A percentile compares a stretch with the other conserved stretches of the same genome.
Evolutionary conservation across 1,140 invertebrate genomes (phyloP).

Genomic region (Agrypnia vestita): DNA sequence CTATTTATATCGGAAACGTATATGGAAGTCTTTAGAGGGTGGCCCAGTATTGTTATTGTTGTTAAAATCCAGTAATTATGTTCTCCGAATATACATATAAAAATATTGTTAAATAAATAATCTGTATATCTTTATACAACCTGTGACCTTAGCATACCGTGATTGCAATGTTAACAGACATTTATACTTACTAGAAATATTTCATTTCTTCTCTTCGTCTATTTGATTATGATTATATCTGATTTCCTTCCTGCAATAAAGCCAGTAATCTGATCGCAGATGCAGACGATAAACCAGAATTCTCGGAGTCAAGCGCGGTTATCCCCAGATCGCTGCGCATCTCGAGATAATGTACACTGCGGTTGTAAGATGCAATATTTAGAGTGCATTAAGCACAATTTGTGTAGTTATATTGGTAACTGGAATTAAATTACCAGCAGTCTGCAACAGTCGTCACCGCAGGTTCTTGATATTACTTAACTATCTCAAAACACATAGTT

Average conservation of each 20-base stretch:
- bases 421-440: not conserved
- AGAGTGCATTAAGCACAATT: constrained; percentile 14
- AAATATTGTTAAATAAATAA: no score
- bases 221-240: not conserved
- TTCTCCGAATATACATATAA: no score
- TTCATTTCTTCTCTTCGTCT: no score
- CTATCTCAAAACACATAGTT: not conserved
- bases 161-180: no score
- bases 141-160: no score
- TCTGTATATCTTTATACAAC: no score
- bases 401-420: not conserved
- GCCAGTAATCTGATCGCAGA: not conserved
- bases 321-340: not conserved
- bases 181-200: no score
- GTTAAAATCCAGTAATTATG: no score
- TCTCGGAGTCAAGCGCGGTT: not conserved
- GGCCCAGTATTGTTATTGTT: no score
- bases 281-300: constrained; percentile 15
- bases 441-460: not conserved
- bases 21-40: no score
- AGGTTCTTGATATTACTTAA: not conserved
- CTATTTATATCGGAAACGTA: no score
- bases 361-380: constrained; percentile 21
- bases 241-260: constrained; percentile 23
- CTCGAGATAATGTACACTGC: not conserved